Conservation (phyloP, 2,888 invertebrate genomes). For the Brenthis ino region DNA sequence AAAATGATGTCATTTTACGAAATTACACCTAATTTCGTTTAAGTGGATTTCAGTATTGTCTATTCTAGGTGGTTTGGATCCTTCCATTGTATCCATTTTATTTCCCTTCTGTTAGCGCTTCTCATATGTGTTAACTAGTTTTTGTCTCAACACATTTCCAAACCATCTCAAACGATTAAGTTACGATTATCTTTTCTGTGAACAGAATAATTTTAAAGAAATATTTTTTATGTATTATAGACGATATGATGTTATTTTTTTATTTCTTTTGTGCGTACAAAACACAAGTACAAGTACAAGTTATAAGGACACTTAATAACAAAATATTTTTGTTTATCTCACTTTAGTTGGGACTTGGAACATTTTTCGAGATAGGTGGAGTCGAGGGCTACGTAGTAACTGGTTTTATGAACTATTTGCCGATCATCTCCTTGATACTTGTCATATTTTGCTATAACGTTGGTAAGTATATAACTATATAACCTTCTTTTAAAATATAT, state of each 20-base stretch:
- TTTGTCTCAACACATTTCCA: too few relatives aligned
- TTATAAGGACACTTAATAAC: not conserved
- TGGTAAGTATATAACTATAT: slow-evolving; percentile 49
- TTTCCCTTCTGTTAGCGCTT: too few relatives aligned
- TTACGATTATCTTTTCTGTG: too few relatives aligned
- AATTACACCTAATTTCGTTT: too few relatives aligned
- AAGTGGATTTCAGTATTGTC: too few relatives aligned
- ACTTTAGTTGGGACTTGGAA: slow-evolving; percentile 58
- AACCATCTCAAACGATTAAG: too few relatives aligned
- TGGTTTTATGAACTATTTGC: slow-evolving; percentile 62
- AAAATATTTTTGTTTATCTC: slow-evolving; percentile 22
- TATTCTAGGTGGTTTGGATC: too few relatives aligned
- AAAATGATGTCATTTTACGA: too few relatives aligned
- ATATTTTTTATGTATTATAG: not conserved
- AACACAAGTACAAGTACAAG: too few relatives aligned
- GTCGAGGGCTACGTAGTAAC: slow-evolving; percentile 42
- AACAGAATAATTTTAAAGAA: not conserved
- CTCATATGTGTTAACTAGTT: too few relatives aligned
- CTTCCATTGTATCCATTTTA: too few relatives aligned
- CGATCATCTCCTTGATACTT: slow-evolving; percentile 60
- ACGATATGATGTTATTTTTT: not conserved
- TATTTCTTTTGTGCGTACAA: not conserved
- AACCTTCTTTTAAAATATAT: too few relatives aligned
- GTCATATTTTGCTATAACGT: slow-evolving; percentile 61
- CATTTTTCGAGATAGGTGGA: slow-evolving; percentile 55